Percentiles rank a stretch among this genome's conserved stretches.
Evolutionary conservation across 92 coral and sea anemone species (phyloP).

Genomic region (Zoanthus sansibaricus): DNA sequence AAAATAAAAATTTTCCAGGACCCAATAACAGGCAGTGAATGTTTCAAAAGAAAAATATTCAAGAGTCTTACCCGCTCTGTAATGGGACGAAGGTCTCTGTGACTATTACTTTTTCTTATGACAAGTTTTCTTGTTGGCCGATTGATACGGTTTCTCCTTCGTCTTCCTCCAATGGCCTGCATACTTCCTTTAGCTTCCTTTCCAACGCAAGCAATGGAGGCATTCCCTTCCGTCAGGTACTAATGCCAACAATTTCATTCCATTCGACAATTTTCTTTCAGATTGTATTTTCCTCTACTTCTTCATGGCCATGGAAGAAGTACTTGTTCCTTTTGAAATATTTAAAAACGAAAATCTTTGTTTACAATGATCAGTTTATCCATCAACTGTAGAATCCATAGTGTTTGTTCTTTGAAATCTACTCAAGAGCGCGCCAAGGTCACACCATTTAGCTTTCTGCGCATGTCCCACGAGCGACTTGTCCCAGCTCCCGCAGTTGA

Average conservation of each 20-base stretch:
- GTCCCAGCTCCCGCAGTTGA: not conserved
- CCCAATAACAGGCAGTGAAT: not conserved
- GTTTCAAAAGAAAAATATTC: not conserved
- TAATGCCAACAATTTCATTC: slow-evolving; percentile 3
- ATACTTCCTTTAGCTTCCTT: slow-evolving; percentile 41
- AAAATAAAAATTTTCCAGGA: not conserved
- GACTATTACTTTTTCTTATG: slow-evolving; percentile 93
- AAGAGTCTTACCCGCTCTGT: slow-evolving; percentile 85
- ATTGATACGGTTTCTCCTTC: slow-evolving; percentile 77
- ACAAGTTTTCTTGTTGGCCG: slow-evolving; percentile 96
- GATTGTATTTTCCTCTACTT: not conserved
- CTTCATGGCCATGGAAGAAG: slow-evolving; percentile 8
- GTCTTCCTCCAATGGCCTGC: slow-evolving; percentile 69
- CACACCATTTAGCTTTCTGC: slow-evolving; percentile 6
- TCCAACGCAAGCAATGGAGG: slow-evolving; percentile 18
- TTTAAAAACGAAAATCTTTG: slow-evolving; percentile 1
- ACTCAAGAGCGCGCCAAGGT: slow-evolving; percentile 39
- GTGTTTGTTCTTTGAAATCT: slow-evolving; percentile 25
- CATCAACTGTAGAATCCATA: slow-evolving; percentile 31
- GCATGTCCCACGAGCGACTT: slow-evolving; percentile 26
- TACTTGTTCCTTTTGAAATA: not conserved
- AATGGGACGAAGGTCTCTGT: slow-evolving; percentile 90
- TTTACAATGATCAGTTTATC: slow-evolving; percentile 23
- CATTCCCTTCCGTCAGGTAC: slow-evolving; percentile 28
- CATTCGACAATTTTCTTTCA: not conserved